Base-by-base conservation (phyloP, 2,113 vertebrate species). In the Sphyrna mokarran region DNA sequence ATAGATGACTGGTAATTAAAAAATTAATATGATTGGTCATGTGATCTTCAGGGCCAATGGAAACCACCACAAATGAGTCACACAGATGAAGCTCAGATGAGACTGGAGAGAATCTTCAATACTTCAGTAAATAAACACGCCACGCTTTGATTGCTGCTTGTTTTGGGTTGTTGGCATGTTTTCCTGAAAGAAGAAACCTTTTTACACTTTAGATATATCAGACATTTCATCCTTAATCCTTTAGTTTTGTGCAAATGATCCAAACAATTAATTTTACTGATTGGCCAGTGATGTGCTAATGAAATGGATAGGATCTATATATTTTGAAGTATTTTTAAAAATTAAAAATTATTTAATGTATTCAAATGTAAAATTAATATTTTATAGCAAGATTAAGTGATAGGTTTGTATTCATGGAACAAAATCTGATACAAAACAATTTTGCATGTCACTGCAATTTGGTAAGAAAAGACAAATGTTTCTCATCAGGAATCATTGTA, bases 51-150 rank as follows among this genome's bases (percentile, higher is more conserved):
- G 99, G 98, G 97, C 96, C 97, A 97, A 4, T 95, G 95, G 95
- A 96, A 96, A 0, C 1, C 29, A 0, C 96, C 96, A 95, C 97
- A 3, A 94, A 97, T 97, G 97, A 99, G 97, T 97, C 98, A 98
- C 0, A 96, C 97, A 3, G 98, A 98, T 96, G 98, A 99, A 96
- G 98, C 98, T 37, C 98, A 98, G 97, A 98, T 97, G 96, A 98
- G 98, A 37, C 98, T 99, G 96, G 98, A 99, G 98, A 98, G 98
- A 98, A 99, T 99, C 98, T 99, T 99, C 98, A 97, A 96, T 40
- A 87, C 97, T 96, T 97, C 98, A 98, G 98, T 99, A 98, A 95
- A 95, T 20, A 72, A 95, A 95, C 29, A 16, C 1, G 33, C 14
- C 93, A 94, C 76, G 68, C 69, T 48, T 48, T 48, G 93, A 48